Percentiles rank a stretch among this genome's conserved stretches.
These are phyloP conservation scores for Enteromius unitaeniatus DNA, from an alignment of 2,797 vertebrate species.

Conservation along the genomic window DNA sequence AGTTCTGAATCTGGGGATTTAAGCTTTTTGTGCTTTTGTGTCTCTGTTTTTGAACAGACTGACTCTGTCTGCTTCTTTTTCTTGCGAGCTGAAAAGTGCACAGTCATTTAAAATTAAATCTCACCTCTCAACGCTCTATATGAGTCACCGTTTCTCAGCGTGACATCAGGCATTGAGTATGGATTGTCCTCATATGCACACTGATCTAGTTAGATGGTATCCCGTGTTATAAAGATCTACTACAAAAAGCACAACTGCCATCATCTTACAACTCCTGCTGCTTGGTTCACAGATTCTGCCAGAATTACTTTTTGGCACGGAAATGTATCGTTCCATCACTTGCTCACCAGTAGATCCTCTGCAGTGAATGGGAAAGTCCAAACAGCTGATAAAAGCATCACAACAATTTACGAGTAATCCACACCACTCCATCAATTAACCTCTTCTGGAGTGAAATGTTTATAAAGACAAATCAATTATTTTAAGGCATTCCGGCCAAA, in stretches of 20 bases:
- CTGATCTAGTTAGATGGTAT: neutral
- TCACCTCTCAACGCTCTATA: conserved; percentile 8
- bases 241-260: neutral
- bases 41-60: conserved; percentile 10
- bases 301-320: neutral
- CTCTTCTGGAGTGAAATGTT: neutral
- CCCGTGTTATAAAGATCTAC: neutral
- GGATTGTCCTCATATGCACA: conserved; percentile 25
- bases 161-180: conserved; percentile 7
- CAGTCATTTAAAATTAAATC: conserved; percentile 35
- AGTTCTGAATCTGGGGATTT: conserved; percentile 9
- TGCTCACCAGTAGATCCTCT: neutral
- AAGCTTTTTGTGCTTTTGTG: neutral
- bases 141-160: neutral
- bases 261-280: neutral
- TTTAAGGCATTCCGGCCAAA: neutral
- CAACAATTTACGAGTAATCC: neutral
- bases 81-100: conserved; percentile 25
- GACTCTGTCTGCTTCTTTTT: neutral
- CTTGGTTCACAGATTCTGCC: neutral
- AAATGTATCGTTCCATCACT: neutral
- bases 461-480: neutral
- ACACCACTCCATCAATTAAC: neutral
- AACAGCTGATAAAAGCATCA: neutral
- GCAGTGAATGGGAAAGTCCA: neutral